phyloP scores from a whole-genome alignment of 2,888 invertebrate genomes.

The Sphaerophoria taeniata region DNA sequence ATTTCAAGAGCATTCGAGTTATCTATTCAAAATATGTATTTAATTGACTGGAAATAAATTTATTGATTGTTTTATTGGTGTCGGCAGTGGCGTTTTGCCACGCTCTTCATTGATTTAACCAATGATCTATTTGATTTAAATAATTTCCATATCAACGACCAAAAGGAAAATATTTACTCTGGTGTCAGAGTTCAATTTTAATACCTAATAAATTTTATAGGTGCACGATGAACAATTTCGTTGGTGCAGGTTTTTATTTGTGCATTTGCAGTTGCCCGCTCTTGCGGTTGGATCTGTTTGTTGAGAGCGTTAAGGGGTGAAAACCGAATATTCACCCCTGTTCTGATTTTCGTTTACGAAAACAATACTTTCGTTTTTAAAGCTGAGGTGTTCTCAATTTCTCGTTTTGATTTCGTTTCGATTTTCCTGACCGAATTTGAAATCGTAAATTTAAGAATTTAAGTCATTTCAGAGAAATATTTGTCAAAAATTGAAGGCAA shows the following conservation, averaged over 20 bases:
- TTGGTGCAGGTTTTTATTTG: not conserved
- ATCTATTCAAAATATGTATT: no score
- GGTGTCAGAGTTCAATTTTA: constrained; percentile 41
- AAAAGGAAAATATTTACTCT: constrained; percentile 48
- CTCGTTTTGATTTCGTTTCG: no score
- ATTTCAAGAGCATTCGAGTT: no score
- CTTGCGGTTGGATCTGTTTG: constrained; percentile 19
- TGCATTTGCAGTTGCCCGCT: constrained; percentile 29
- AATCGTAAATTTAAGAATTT: no score
- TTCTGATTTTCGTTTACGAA: no score
- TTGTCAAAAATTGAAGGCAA: no score
- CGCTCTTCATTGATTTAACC: constrained; percentile 67
- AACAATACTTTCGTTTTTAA: no score
- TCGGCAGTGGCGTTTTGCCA: not conserved
- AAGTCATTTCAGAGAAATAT: no score
- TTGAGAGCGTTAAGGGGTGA: not conserved
- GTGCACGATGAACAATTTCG: not conserved
- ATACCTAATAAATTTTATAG: constrained; percentile 21
- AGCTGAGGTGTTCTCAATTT: no score
- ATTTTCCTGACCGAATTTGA: no score
- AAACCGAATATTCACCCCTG: no score
- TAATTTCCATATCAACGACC: constrained; percentile 60
- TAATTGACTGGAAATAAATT: constrained; percentile 63
- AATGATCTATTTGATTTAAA: constrained; percentile 67
- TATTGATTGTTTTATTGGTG: constrained; percentile 45